Evolutionary conservation across 2,113 vertebrate species (phyloP).

Genomic region (Aramus guarauna): DNA sequence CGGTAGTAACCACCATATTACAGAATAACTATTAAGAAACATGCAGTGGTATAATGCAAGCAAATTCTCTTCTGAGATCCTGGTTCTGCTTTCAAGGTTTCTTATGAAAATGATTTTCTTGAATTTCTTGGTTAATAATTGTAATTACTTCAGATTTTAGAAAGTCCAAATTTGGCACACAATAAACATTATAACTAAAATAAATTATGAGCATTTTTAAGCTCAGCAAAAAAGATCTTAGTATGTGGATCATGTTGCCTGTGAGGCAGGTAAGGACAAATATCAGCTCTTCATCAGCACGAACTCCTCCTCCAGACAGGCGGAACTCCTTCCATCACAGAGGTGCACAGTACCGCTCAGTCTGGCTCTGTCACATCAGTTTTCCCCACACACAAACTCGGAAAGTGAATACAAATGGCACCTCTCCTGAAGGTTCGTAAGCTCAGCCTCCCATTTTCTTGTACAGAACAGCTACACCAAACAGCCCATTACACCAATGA

Average conservation of each 20-base stretch:
- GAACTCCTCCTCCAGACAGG: not conserved
- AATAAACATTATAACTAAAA: not conserved
- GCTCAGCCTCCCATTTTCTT: not conserved
- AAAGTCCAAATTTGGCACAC: not conserved
- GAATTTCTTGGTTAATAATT: not conserved
- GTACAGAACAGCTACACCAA: not conserved
- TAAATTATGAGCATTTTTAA: not conserved
- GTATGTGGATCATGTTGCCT: not conserved
- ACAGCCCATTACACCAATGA: fast-evolving
- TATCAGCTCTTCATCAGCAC: not conserved
- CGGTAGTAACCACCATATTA: not conserved
- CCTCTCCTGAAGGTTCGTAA: not conserved
- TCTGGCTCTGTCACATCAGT: not conserved
- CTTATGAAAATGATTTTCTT: not conserved
- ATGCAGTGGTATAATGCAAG: not conserved
- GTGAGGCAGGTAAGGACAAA: not conserved
- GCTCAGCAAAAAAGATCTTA: not conserved
- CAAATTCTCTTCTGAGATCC: not conserved
- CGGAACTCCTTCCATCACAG: not conserved
- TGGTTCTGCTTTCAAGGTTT: not conserved
- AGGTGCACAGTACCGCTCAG: not conserved
- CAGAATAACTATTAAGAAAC: not conserved
- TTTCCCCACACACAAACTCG: not conserved
- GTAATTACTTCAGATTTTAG: not conserved
- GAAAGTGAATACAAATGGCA: not conserved